Conservation (phyloP, 2,797 vertebrate genomes). For the Percopsis omiscomaycus region DNA sequence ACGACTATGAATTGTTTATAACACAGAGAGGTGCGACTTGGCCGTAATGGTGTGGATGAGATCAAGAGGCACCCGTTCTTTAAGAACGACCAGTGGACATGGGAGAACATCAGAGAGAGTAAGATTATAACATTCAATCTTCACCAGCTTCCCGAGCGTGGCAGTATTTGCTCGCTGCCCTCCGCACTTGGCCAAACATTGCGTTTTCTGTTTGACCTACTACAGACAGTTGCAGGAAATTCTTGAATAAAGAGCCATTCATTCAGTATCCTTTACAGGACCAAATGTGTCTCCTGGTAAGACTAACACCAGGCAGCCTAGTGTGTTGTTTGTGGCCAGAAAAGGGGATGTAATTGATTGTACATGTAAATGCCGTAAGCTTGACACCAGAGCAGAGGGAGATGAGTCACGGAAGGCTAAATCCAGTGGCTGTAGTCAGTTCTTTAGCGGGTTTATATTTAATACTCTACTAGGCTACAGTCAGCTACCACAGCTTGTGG, state of each 20-base stretch:
- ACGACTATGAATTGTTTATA: background rate
- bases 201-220: constrained; percentile 61
- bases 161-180: constrained; percentile 21
- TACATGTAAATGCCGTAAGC: constrained; percentile 41
- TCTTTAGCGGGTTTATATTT: constrained; percentile 64
- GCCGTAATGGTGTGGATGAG: constrained; percentile 94
- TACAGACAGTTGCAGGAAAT: constrained; percentile 69
- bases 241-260: constrained; percentile 63
- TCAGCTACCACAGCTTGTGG: constrained; percentile 32
- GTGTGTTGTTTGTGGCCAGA: constrained; percentile 48
- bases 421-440: constrained; percentile 51
- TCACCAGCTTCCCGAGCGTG: constrained; percentile 14
- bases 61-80: constrained; percentile 98
- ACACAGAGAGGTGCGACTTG: constrained; percentile 91
- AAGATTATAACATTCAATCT: constrained; percentile 45
- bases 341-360: constrained; percentile 30
- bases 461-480: constrained; percentile 54
- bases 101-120: constrained; percentile 97
- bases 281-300: constrained; percentile 55
- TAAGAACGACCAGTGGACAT: constrained; percentile 98
- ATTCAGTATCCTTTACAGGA: constrained; percentile 62
- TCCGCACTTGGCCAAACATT: constrained; percentile 29
- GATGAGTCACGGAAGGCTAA: constrained; percentile 58
- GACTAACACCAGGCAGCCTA: constrained; percentile 49
- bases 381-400: constrained; percentile 41